Evolutionary conservation across 2,888 invertebrate species (phyloP), one percentile per base, ranked within the genome.

Genomic region (Machimus atricapillus): DNA sequence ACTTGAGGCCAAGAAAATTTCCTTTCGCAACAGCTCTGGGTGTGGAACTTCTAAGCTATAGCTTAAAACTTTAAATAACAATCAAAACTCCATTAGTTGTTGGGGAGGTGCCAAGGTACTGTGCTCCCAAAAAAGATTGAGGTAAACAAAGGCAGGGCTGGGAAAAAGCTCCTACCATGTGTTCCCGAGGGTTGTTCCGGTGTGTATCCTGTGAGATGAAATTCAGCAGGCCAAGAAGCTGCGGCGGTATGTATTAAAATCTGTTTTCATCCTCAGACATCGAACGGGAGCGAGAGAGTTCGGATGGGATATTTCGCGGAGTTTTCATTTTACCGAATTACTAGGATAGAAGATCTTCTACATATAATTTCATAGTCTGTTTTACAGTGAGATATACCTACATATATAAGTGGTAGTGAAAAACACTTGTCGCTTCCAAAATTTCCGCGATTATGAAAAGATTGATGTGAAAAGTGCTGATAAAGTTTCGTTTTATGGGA

Each of bases 381-480:
- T 78, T 40, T 23, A 43, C 23, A 27, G 66, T 23, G 66, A 23
- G 58, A 7, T 58, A n/a, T n/a, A n/a, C n/a, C n/a, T n/a, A 14
- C 7, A 34, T 40, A 46, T 16, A 27, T 43, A 43, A 0, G 78
- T 78, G 23, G 37, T 78, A 23, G 78, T 78, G 78, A 40, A 46
- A 76, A 78, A 78, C 78, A 78, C 78, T 78, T 78, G 78, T 78
- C 78, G 78, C 78, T 37, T 43, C 43, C 9, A 8, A 78, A 14
- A 78, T 43, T 78, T 78, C 23, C 43, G 37, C 1, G 78, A 40
- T 40, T 78, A 40, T 43, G 78, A 66, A 66, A 66, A 78, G 19
- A 78, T 78, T 78, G 78, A 46, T 78, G 78, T 78, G 78, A n/a
- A 78, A 78, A 78, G 78, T 78, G 78, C 23, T 66, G 27, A 66